Evolutionary conservation across 2,113 vertebrate species (phyloP).

Genomic region (Pachypanchax playfairii): DNA sequence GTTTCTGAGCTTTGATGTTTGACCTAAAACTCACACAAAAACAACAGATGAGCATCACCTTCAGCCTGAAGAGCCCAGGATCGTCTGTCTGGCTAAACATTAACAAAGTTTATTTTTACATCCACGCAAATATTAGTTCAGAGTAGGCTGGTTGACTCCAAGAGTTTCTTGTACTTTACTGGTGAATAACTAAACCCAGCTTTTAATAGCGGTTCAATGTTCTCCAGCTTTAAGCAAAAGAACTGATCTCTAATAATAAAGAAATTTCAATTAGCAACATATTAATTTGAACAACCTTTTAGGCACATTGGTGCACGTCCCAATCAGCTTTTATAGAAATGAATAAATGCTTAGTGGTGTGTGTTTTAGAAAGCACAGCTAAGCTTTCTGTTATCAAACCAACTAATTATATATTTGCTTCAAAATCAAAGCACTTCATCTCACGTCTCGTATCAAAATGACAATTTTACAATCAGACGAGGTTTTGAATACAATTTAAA

Average conservation of each 20-base stretch:
- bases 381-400: too few relatives aligned
- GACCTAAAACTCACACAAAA: background rate
- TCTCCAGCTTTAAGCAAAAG: background rate
- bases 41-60: background rate
- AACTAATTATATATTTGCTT: too few relatives aligned
- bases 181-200: background rate
- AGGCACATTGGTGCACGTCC: background rate
- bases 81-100: background rate
- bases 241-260: background rate
- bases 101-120: background rate
- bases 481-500: too few relatives aligned
- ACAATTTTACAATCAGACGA: too few relatives aligned
- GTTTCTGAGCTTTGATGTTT: background rate
- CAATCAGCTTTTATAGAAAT: background rate
- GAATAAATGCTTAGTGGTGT: background rate
- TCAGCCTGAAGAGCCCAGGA: background rate
- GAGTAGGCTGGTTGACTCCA: slow-evolving; percentile 19
- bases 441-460: too few relatives aligned
- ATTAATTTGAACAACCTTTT: background rate
- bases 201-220: background rate
- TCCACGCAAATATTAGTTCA: background rate
- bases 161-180: background rate
- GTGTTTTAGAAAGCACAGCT: too few relatives aligned
- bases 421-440: too few relatives aligned
- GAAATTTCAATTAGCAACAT: background rate